Percentiles rank a stretch among this genome's conserved stretches.
phyloP scores from a whole-genome alignment of 1,140 invertebrate genomes.

The Cyclina sinensis region DNA sequence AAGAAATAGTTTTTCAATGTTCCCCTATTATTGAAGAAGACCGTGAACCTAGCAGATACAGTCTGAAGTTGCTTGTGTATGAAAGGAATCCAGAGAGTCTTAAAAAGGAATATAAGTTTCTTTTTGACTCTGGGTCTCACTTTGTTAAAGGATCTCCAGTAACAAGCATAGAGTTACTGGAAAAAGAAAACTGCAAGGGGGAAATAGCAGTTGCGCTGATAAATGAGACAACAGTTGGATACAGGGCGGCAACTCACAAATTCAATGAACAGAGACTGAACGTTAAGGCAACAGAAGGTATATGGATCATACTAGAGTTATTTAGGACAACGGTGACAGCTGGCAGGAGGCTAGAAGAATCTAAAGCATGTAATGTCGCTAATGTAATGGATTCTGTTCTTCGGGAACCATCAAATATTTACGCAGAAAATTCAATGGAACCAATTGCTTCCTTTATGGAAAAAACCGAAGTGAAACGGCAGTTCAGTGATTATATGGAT shows the following conservation, averaged over 20 bases:
- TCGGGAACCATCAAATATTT: not conserved
- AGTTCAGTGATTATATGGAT: not conserved
- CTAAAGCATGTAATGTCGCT: not conserved
- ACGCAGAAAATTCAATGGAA: conserved; percentile 15
- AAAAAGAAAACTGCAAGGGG: conserved; percentile 39
- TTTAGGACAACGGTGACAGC: conserved; percentile 3
- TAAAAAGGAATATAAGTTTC: not conserved
- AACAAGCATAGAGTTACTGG: not conserved
- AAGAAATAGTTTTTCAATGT: not conserved
- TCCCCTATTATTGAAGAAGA: not conserved
- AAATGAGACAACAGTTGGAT: not conserved
- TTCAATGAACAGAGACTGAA: not conserved
- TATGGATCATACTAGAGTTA: conserved; percentile 41
- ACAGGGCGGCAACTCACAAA: not conserved
- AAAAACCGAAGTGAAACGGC: not conserved
- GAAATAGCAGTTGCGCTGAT: not conserved
- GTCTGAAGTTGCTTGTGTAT: not conserved
- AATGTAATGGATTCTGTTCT: not conserved
- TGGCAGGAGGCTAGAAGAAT: not conserved
- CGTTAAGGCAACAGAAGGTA: not conserved
- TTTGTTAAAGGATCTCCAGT: not conserved
- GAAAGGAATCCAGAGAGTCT: conserved; percentile 35
- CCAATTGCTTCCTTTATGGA: not conserved
- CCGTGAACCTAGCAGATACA: not conserved
- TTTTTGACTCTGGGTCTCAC: not conserved